phyloP scores from a whole-genome alignment of 2,888 invertebrate genomes.

The Euplagia quadripunctaria region DNA sequence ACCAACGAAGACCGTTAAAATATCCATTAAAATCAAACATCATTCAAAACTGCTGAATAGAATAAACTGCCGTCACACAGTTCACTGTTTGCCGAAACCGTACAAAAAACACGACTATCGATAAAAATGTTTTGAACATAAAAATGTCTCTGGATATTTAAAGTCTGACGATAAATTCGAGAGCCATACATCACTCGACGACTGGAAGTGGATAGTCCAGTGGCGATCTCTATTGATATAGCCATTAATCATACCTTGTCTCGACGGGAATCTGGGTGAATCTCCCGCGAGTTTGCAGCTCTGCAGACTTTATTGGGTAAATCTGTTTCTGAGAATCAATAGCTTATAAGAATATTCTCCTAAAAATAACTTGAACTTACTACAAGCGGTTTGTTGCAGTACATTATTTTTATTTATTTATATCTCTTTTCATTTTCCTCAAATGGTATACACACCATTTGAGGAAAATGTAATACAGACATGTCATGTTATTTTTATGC shows the following conservation, averaged over 20 bases:
- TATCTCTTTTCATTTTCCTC: no score
- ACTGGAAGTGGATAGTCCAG: slow-evolving; percentile 53
- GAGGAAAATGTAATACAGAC: no score
- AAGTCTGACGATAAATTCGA: slow-evolving; percentile 41
- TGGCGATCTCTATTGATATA: slow-evolving; percentile 67
- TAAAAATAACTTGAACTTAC: no score
- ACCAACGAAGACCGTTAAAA: background rate
- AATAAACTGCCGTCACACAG: background rate
- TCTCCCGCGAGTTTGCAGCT: slow-evolving; percentile 40
- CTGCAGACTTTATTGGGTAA: slow-evolving; percentile 44
- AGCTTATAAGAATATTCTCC: background rate
- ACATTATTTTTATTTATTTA: no score
- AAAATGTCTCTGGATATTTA: slow-evolving; percentile 30
- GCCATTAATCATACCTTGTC: slow-evolving; percentile 72
- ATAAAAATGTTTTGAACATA: slow-evolving; percentile 13
- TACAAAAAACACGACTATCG: background rate
- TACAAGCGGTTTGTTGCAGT: no score
- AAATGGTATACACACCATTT: no score
- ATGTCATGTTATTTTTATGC: no score
- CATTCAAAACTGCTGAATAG: background rate
- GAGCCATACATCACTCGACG: slow-evolving; percentile 62
- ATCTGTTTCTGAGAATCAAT: slow-evolving; percentile 27
- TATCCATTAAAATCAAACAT: background rate
- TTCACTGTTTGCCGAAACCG: background rate
- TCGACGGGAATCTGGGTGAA: slow-evolving; percentile 43